Evolutionary conservation across 2,797 vertebrate genomes (phyloP).

Genomic region (Sebastes alutus): DNA sequence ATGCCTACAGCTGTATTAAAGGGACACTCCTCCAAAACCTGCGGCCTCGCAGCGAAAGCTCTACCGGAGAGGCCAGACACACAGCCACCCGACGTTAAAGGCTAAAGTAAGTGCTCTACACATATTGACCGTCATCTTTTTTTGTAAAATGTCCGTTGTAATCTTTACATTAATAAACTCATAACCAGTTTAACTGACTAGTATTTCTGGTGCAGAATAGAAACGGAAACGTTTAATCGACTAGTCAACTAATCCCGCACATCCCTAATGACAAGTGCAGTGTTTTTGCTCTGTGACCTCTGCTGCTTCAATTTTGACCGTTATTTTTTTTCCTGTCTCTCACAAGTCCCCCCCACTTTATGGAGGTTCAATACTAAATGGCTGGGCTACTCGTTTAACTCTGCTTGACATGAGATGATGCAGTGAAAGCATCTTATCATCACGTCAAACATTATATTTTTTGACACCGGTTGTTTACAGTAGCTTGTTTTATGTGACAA

Average conservation of each 20-base stretch:
- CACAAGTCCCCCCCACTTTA: neutral
- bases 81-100: too few species aligned
- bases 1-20: neutral
- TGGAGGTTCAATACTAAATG: neutral
- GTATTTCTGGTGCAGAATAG: neutral
- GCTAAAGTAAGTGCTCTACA: too few species aligned
- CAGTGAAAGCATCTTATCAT: neutral
- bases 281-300: neutral
- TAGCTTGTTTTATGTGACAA: slow-evolving; percentile 10
- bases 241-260: neutral
- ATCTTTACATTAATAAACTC: too few species aligned
- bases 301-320: neutral
- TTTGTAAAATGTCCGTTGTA: too few species aligned
- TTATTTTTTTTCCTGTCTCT: neutral
- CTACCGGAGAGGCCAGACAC: too few species aligned
- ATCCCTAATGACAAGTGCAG: neutral
- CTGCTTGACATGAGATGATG: neutral
- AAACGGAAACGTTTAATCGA: neutral
- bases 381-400: neutral
- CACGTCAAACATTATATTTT: neutral
- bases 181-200: too few species aligned
- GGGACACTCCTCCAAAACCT: neutral
- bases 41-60: too few species aligned
- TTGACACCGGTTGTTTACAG: slow-evolving; percentile 3
- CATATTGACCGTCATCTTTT: too few species aligned